These are phyloP conservation scores for Euleptes europaea DNA, from an alignment of 2,113 vertebrate genomes.

Conservation along the genomic window DNA sequence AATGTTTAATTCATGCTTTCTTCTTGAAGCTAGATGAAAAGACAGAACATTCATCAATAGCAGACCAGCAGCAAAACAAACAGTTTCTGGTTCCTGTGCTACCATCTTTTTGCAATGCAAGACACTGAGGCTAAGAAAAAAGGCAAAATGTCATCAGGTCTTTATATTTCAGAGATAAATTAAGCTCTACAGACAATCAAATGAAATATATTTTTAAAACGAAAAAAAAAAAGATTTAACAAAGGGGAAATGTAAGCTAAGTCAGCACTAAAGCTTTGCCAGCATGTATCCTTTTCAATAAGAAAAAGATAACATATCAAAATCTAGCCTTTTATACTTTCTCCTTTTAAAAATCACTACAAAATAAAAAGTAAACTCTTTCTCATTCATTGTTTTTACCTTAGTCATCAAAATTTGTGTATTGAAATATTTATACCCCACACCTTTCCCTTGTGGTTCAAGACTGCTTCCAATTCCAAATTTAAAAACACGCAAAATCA, in stretches of 20 bases:
- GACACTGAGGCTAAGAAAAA: background rate
- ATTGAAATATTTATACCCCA: no score
- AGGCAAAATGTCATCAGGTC: slow-evolving; percentile 18
- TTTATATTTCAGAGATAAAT: slow-evolving; percentile 30
- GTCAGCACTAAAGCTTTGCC: background rate
- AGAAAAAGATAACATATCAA: background rate
- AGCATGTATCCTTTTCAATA: slow-evolving; percentile 13
- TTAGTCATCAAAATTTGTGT: background rate
- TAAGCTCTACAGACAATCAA: slow-evolving; percentile 36
- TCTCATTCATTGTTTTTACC: background rate
- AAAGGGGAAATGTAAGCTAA: slow-evolving; percentile 13
- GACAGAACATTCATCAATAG: slow-evolving; percentile 61
- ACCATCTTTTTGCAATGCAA: slow-evolving; percentile 50
- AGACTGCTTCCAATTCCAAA: no score
- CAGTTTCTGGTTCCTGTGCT: slow-evolving; percentile 52
- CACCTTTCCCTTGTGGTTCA: no score
- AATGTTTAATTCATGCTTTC: slow-evolving; percentile 74
- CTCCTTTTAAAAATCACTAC: background rate
- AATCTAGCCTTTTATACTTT: background rate
- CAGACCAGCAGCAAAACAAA: slow-evolving; percentile 59
- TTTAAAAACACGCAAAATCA: background rate
- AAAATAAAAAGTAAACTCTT: background rate
- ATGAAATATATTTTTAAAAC: slow-evolving; percentile 35
- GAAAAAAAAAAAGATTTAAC: slow-evolving; percentile 30
- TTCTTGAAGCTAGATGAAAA: slow-evolving; percentile 68